Evolutionary conservation across 23 tunicate genomes (phyloP).

Genomic region (Ascidia mentula): DNA sequence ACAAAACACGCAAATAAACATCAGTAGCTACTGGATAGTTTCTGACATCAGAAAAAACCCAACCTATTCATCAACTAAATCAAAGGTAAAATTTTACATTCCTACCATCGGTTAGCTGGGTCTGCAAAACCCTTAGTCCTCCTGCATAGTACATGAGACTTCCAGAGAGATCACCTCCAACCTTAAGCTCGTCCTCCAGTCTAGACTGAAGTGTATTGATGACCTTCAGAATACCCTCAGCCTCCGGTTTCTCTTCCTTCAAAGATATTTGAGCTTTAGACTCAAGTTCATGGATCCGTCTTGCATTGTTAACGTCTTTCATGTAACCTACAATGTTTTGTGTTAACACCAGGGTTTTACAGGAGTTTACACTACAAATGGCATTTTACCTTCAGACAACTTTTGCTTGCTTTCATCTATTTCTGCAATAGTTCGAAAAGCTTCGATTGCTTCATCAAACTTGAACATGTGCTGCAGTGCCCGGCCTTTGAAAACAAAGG

Average conservation of each 20-base stretch:
- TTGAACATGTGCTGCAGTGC: slow-evolving; percentile 44
- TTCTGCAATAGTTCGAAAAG: slow-evolving; percentile 37
- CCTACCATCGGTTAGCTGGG: slow-evolving; percentile 47
- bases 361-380: background rate
- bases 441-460: slow-evolving; percentile 52
- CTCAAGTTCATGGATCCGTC: slow-evolving; percentile 33
- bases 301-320: slow-evolving; percentile 38
- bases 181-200: slow-evolving; percentile 20
- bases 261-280: slow-evolving; percentile 21
- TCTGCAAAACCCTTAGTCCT: slow-evolving; percentile 52
- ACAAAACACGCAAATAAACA: too few relatives aligned
- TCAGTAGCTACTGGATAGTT: too few relatives aligned
- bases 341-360: background rate
- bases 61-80: too few relatives aligned
- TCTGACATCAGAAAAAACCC: too few relatives aligned
- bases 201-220: slow-evolving; percentile 33
- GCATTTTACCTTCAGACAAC: slow-evolving; percentile 34
- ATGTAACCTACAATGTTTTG: slow-evolving; percentile 5
- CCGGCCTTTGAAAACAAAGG: slow-evolving; percentile 61
- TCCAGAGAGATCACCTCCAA: slow-evolving; percentile 18
- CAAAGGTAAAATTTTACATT: too few relatives aligned
- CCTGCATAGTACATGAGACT: slow-evolving; percentile 67
- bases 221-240: slow-evolving; percentile 39
- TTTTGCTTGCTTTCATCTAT: slow-evolving; percentile 58
- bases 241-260: slow-evolving; percentile 33